Evolutionary conservation across 2,113 vertebrate species (phyloP).

Genomic region (human): GRCh38 chrX:7730501-7731000

Average conservation of each 20-base stretch:
- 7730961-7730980: background rate
- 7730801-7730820: background rate
- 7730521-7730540: fast-evolving
- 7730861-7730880: background rate
- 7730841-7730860: background rate
- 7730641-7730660: no score
- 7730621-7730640: background rate
- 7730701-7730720: fast-evolving
- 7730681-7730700: no score
- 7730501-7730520: fast-evolving
- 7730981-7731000: background rate
- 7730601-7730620: fast-evolving
- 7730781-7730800: background rate
- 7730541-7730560: background rate
- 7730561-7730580: background rate
- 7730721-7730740: no score
- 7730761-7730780: background rate
- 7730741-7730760: background rate
- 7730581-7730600: background rate
- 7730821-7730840: no score
- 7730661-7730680: fast-evolving
- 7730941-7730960: background rate
- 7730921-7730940: background rate
- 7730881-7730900: fast-evolving
- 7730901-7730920: background rate